Percentiles rank a stretch among this genome's conserved stretches.
phyloP scores from a whole-genome alignment of 1,140 invertebrate species.

The Nymphalis io region DNA sequence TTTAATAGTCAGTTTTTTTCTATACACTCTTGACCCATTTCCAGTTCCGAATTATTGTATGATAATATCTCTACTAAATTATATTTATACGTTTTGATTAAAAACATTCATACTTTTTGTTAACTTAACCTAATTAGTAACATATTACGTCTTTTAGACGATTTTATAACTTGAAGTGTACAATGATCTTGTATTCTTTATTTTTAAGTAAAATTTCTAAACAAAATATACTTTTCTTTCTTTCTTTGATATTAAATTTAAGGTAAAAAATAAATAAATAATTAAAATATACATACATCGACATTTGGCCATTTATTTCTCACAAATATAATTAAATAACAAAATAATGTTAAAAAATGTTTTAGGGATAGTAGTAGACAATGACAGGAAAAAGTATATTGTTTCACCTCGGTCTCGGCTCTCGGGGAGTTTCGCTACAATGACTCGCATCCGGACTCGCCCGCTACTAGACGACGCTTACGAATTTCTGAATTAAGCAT shows the following conservation, averaged over 20 bases:
- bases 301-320: slow-evolving; percentile 4
- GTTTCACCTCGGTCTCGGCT: slow-evolving; percentile 57
- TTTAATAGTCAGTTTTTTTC: slow-evolving; percentile 62
- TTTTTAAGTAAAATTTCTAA: too few relatives aligned
- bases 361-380: slow-evolving; percentile 53
- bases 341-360: slow-evolving; percentile 19
- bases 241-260: too few relatives aligned
- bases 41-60: slow-evolving; percentile 17
- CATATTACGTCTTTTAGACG: too few relatives aligned
- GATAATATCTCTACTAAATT: slow-evolving; percentile 63
- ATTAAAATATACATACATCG: background rate
- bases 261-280: too few relatives aligned
- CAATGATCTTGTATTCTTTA: too few relatives aligned
- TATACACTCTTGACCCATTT: slow-evolving; percentile 67
- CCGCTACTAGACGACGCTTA: slow-evolving; percentile 37
- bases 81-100: slow-evolving; percentile 53
- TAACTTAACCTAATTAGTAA: too few relatives aligned
- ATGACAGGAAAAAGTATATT: slow-evolving; percentile 75
- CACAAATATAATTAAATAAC: slow-evolving; percentile 8
- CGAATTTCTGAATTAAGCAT: slow-evolving; percentile 25
- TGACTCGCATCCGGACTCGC: slow-evolving; percentile 73
- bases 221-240: too few relatives aligned
- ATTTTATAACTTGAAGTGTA: too few relatives aligned
- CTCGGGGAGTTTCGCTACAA: slow-evolving; percentile 78
- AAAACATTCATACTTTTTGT: slow-evolving; percentile 18